phyloP scores from a whole-genome alignment of 2,888 invertebrate genomes.

The Graphium colonna region DNA sequence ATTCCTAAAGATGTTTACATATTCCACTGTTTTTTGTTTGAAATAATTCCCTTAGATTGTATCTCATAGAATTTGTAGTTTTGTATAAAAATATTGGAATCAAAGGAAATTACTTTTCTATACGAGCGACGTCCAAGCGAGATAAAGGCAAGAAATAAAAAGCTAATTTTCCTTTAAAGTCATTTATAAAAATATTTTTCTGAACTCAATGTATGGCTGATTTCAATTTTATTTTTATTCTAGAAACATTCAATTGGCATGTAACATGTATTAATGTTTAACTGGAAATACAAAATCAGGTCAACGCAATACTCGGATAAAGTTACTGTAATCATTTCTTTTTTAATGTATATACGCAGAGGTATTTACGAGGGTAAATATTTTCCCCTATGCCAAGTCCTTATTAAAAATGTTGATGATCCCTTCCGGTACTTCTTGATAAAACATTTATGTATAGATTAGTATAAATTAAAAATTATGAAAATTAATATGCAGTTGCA shows the following conservation, averaged over 20 bases:
- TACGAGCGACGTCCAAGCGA: not conserved
- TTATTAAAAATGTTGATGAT: slow-evolving; percentile 9
- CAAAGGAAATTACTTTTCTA: not conserved
- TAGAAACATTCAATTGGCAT: not conserved
- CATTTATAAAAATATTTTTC: not conserved
- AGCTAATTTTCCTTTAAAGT: not conserved
- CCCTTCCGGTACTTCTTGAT: not conserved
- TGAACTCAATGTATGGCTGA: not conserved
- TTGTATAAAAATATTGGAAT: not conserved
- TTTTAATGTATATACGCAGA: slow-evolving; percentile 5
- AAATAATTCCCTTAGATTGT: no score
- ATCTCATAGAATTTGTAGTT: not conserved
- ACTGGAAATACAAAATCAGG: slow-evolving; percentile 1
- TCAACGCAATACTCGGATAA: slow-evolving; percentile 8
- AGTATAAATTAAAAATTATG: not conserved
- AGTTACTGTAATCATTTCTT: slow-evolving; percentile 7
- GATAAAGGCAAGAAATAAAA: not conserved
- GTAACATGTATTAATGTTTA: not conserved
- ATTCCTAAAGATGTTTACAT: not conserved
- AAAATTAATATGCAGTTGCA: no score
- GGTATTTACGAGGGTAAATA: slow-evolving; percentile 2
- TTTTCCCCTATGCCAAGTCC: not conserved
- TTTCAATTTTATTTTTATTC: not conserved
- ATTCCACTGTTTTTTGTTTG: not conserved
- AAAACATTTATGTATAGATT: not conserved